Evolutionary conservation across 2,113 vertebrate species (phyloP).

Genomic region (Carassius auratus): DNA sequence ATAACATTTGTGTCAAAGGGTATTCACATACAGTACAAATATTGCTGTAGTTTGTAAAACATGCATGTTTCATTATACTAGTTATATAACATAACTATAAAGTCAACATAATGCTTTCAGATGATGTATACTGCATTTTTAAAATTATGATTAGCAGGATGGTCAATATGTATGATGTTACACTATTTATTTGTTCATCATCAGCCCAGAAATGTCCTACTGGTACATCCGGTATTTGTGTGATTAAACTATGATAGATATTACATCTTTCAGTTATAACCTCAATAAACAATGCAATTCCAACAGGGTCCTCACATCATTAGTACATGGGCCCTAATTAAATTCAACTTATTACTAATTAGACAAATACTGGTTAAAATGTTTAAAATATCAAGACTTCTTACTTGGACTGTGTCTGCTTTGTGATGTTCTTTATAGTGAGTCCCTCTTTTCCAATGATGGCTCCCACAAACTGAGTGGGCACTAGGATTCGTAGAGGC

Average conservation of each 20-base stretch:
- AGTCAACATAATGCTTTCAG: background rate
- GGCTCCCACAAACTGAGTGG: slow-evolving; percentile 95
- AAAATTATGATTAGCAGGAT: too few species aligned
- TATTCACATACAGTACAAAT: background rate
- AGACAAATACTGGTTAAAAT: background rate
- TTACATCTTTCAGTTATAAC: background rate
- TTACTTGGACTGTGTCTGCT: slow-evolving; percentile 97
- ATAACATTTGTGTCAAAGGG: background rate
- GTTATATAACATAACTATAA: background rate
- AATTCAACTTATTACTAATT: background rate
- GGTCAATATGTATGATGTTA: too few species aligned
- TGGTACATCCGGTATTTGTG: background rate
- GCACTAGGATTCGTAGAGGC: slow-evolving; percentile 93
- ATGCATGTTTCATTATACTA: background rate
- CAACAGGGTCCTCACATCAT: too few species aligned
- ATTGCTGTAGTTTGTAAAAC: background rate
- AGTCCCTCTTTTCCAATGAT: slow-evolving; percentile 97
- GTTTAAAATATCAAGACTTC: slow-evolving; percentile 48
- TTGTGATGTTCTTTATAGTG: slow-evolving; percentile 98
- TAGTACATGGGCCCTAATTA: background rate
- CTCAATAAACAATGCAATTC: background rate
- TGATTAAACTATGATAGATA: background rate
- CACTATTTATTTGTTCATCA: background rate
- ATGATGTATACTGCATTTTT: background rate
- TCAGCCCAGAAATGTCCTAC: background rate